These are phyloP conservation scores for Thunnus thynnus DNA, from an alignment of 2,113 vertebrate genomes.

Conservation along the genomic window DNA sequence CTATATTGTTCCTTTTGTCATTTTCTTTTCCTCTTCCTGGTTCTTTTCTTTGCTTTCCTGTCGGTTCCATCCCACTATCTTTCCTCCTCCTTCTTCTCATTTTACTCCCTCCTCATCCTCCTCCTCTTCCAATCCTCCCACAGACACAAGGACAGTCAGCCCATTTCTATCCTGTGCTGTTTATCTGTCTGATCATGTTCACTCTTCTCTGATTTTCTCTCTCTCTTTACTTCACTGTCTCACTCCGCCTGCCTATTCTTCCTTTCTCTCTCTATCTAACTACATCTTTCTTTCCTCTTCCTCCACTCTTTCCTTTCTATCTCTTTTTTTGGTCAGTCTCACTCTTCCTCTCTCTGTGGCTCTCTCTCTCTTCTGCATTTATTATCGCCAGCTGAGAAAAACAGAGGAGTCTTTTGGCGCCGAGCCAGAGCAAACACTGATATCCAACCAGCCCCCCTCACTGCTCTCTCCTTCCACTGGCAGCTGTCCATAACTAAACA, in stretches of 20 bases:
- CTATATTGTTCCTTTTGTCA: constrained; percentile 49
- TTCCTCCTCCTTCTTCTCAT: neutral
- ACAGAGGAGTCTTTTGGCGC: constrained; percentile 68
- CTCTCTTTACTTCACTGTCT: neutral
- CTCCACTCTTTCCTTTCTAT: too few species aligned
- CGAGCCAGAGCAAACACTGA: constrained; percentile 77
- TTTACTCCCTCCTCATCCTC: constrained; percentile 13
- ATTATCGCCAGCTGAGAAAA: constrained; percentile 74
- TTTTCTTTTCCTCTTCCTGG: constrained; percentile 46
- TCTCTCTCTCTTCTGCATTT: constrained; percentile 53
- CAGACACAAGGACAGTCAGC: constrained; percentile 4
- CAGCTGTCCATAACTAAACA: constrained; percentile 79
- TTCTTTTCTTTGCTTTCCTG: constrained; percentile 19
- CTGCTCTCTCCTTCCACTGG: constrained; percentile 67
- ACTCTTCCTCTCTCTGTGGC: neutral
- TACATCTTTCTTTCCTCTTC: neutral
- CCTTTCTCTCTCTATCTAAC: neutral
- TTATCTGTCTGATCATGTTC: constrained; percentile 8
- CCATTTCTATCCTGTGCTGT: neutral
- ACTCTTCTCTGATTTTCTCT: neutral
- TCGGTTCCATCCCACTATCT: neutral
- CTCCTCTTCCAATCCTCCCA: neutral
- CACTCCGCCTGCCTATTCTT: neutral
- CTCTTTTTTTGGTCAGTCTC: constrained; percentile 14
- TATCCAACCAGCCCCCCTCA: constrained; percentile 61